A percentile compares a stretch with the other conserved stretches of the same genome.
phyloP scores from a whole-genome alignment of 1,140 invertebrate species.

The Heliconius hewitsoni region DNA sequence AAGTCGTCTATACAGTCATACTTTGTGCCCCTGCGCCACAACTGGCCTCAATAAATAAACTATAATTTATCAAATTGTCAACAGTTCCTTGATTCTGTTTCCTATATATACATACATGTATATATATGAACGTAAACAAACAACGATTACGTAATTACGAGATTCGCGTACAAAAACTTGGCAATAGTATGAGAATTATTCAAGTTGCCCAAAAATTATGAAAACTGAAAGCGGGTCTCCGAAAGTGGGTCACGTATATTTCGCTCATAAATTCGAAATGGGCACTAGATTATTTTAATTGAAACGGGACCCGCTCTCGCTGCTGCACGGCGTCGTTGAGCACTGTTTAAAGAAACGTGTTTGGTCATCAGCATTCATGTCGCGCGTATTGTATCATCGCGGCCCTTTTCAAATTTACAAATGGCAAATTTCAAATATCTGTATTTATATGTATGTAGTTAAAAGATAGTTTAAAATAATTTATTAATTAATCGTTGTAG shows the following conservation, averaged over 20 bases:
- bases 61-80: not conserved
- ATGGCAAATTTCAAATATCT: not conserved
- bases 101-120: not conserved
- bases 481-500: too few relatives aligned
- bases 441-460: not conserved
- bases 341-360: conserved; percentile 19
- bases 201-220: conserved; percentile 27
- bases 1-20: too few relatives aligned
- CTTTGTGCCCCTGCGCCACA: too few relatives aligned
- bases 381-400: not conserved
- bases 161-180: not conserved
- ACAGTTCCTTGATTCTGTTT: not conserved
- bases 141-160: conserved; percentile 13
- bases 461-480: not conserved
- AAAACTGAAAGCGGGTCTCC: conserved; percentile 31
- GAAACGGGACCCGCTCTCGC: conserved; percentile 21
- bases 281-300: conserved; percentile 39
- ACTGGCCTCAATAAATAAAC: too few relatives aligned
- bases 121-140: not conserved
- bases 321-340: conserved; percentile 11
- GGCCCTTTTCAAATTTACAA: not conserved
- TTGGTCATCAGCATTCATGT: conserved; percentile 7
- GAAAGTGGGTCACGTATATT: conserved; percentile 40
- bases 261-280: conserved; percentile 35
- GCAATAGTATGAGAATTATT: conserved; percentile 17